Conservation (phyloP, 2,797 vertebrate species). For the Botia almorhae region DNA sequence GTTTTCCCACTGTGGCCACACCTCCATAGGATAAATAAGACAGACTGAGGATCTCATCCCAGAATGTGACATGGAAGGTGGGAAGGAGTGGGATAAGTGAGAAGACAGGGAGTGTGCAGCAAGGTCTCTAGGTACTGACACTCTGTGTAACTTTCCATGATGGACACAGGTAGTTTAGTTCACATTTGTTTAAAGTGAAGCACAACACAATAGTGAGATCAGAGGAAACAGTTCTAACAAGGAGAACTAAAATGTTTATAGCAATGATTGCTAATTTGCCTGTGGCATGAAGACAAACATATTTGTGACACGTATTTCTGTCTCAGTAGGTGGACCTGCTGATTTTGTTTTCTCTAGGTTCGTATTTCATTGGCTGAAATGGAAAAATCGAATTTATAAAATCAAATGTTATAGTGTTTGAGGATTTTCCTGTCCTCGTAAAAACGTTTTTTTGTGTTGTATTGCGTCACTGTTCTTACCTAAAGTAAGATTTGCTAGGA, state of each 20-base stretch:
- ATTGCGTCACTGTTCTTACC: too few species aligned
- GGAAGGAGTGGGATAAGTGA: not conserved
- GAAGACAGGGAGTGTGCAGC: slow-evolving; percentile 17
- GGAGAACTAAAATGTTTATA: not conserved
- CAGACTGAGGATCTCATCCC: slow-evolving; percentile 44
- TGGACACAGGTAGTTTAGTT: not conserved
- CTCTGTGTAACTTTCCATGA: slow-evolving; percentile 35
- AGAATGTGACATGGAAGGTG: slow-evolving; percentile 1
- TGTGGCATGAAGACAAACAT: not conserved
- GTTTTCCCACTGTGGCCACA: slow-evolving; percentile 26
- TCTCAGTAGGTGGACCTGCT: not conserved
- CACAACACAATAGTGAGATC: not conserved
- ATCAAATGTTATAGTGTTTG: too few species aligned
- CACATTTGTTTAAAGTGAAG: not conserved
- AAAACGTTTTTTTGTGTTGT: too few species aligned
- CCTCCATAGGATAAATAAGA: slow-evolving; percentile 30
- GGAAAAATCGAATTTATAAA: too few species aligned
- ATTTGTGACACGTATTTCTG: too few species aligned
- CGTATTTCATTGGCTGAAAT: not conserved
- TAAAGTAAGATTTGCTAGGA: too few species aligned
- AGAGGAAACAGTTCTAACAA: not conserved
- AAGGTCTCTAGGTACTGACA: slow-evolving; percentile 20
- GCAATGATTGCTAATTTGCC: not conserved
- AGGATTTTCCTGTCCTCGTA: too few species aligned
- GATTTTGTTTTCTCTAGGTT: not conserved